Base-by-base conservation (phyloP, 2,888 invertebrate species). In the Hyposoter dolosus region DNA sequence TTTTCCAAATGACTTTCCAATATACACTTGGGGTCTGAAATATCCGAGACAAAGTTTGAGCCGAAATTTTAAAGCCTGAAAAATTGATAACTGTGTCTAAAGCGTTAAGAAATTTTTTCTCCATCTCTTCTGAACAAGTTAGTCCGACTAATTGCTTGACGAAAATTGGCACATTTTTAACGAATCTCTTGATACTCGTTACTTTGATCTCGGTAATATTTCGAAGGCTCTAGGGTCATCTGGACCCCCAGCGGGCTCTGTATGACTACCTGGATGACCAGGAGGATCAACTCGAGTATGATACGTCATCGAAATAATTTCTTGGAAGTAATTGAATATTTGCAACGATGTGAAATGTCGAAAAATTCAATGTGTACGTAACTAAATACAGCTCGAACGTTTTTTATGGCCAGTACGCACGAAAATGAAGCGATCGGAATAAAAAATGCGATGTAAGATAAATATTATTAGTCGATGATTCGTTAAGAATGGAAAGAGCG, bases 391-490 rank as follows among this genome's bases (percentile, higher is more conserved):
- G 68, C 43, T 69, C 82, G 84, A 82, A 74, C 53, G 45, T 68
- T 63, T 71, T 50, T 15, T 68, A 82, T 60, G 84, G 77, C 84
- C 81, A 82, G 77, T 77, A 84, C 56, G 47, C 78, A 28, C 68
- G 78, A 65, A 19, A 9, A 65, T 28, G 35, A 6, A 87, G 76
- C 79, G 83, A 88, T 87, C 72, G 69, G 56, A 86, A 81, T 56
- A 78, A 82, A 89, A 88, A 89, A 89, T 86, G 89, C 90, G 89
- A 74, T 92, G 90, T 91, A 91, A 91, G 87, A 91, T 91, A 88
- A 71, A 84, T 65, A 78, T 79, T 65, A 74, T 78, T 90, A 90
- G 90, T 88, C 88, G 9, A 53, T 53, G 89, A 90, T 86, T 90
- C 90, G 88, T 86, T 82, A 85, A 66, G 7, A 19, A 65, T 45